These are phyloP conservation scores for Metridium senile DNA, from an alignment of 92 coral and sea anemone genomes.

Conservation along the genomic window DNA sequence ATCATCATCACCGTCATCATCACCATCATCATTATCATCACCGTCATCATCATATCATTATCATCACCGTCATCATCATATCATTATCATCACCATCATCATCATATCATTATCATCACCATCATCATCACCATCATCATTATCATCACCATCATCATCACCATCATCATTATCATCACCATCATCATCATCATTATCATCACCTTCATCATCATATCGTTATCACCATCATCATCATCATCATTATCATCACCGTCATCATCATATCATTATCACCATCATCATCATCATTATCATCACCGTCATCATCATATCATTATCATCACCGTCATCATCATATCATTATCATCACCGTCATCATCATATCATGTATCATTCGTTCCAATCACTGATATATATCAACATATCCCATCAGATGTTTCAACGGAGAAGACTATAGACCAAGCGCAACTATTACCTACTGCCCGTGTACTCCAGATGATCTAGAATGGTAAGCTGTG, in stretches of 20 bases:
- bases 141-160: background rate
- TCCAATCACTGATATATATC: background rate
- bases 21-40: too few relatives aligned
- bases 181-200: background rate
- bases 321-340: background rate
- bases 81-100: background rate
- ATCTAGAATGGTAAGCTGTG: constrained; percentile 73
- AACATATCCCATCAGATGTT: constrained; percentile 48
- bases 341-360: background rate
- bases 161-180: background rate
- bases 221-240: too few relatives aligned
- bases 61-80: background rate
- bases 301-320: background rate
- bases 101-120: background rate
- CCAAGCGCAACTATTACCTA: constrained; percentile 18
- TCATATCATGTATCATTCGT: too few relatives aligned
- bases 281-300: background rate
- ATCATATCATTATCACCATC: background rate
- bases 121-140: background rate
- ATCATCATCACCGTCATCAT: too few relatives aligned
- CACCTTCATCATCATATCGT: background rate
- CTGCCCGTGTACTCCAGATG: constrained; percentile 70
- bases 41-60: background rate
- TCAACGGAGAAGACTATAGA: constrained; percentile 67
- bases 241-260: too few relatives aligned